These are phyloP conservation scores for Lissonota sp. DNA, from an alignment of 2,888 invertebrate species.

Conservation along the genomic window DNA sequence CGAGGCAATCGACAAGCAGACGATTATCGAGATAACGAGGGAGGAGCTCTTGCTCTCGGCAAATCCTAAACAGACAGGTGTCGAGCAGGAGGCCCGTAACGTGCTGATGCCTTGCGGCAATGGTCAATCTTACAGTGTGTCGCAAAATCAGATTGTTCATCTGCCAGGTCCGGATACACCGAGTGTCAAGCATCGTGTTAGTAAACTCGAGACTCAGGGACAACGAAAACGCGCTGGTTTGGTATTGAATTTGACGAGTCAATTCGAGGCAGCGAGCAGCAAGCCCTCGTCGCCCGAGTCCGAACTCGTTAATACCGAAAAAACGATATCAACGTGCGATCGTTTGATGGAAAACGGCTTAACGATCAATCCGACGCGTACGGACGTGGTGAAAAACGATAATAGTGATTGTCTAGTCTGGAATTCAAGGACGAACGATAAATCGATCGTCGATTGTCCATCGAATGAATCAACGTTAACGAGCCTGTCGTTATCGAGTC, in stretches of 20 bases:
- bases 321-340: slow-evolving; percentile 62
- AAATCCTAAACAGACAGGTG: slow-evolving; percentile 81
- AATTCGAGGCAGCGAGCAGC: slow-evolving; percentile 85
- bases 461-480: slow-evolving; percentile 61
- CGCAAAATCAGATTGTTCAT: slow-evolving; percentile 95
- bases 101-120: slow-evolving; percentile 94
- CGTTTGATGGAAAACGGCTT: slow-evolving; percentile 64
- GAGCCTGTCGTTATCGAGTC: slow-evolving; percentile 48
- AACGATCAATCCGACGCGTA: slow-evolving; percentile 6
- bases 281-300: slow-evolving; percentile 82
- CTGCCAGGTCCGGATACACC: slow-evolving; percentile 87
- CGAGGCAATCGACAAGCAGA: slow-evolving; percentile 86
- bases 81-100: slow-evolving; percentile 88
- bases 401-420: slow-evolving; percentile 84
- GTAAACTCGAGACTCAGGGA: slow-evolving; percentile 88
- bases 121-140: slow-evolving; percentile 94
- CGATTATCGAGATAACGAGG: slow-evolving; percentile 79
- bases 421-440: slow-evolving; percentile 83
- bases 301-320: slow-evolving; percentile 66
- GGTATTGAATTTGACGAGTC: slow-evolving; percentile 86
- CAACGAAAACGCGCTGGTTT: slow-evolving; percentile 83
- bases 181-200: slow-evolving; percentile 87
- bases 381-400: slow-evolving; percentile 62
- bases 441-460: slow-evolving; percentile 69
- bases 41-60: slow-evolving; percentile 79